Evolutionary conservation across 2,797 vertebrate genomes (phyloP), one percentile per base, ranked within the genome.

Genomic region (Urosaurus nigricauda): DNA sequence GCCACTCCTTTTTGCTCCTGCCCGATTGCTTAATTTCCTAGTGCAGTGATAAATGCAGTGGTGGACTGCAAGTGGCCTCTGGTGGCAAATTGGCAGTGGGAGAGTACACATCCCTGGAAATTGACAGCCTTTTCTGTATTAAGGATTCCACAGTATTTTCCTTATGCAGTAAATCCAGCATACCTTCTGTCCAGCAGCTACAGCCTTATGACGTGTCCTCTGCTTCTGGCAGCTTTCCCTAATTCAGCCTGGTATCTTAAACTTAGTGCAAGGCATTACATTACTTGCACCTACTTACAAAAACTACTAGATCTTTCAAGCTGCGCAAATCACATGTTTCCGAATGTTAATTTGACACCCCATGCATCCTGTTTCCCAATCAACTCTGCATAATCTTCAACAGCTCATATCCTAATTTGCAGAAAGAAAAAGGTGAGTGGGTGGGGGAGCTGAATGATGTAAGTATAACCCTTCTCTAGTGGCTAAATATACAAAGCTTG

Each of bases 391-490:
- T 43, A 43, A 73, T 73, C 37, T 73, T 58, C 16, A 80, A 32
- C 68, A 81, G 86, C 78, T 71, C 32, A 73, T 43, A n/a, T 58
- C n/a, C 13, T 82, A 74, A 87, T 75, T n/a, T 82, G 79, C 78
- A 81, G 51, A 60, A 81, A 60, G 53, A 26, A 5, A 73, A 81
- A 43, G 8, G 21, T 2, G 40, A 24, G 0, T 26, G 47, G 47
- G 9, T 9, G n/a, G 7, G 5, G 0, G 0, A 21, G 9, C 47
- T 43, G 32, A 2, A 17, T 35, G 12, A 9, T 74, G 74, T 32
- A 60, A 32, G 43, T 73, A 12, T 74, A 43, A 73, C 19, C 35
- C 35, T 81, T 35, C 70, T 51, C 21, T 26, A 26, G 11, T 24
- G 60, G 56, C 16, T 37, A 13, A 32, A 21, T 37, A 37, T 56